These are phyloP conservation scores for Zaprionus lineosus DNA, from an alignment of 2,888 invertebrate genomes.

Conservation along the genomic window DNA sequence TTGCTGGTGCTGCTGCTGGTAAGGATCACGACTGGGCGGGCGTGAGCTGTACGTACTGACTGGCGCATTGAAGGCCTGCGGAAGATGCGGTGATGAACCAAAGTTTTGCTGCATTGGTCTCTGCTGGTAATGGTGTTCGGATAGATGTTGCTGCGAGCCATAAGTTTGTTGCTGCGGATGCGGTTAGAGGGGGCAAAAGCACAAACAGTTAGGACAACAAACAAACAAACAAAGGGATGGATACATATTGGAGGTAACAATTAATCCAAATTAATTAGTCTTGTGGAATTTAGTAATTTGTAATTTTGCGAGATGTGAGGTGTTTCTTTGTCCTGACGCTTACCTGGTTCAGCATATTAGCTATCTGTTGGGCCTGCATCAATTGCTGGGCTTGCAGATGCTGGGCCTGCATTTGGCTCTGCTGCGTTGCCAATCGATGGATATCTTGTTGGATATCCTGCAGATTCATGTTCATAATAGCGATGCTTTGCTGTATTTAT, in stretches of 20 bases:
- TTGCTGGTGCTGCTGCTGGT: conserved; percentile 75
- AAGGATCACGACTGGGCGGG: conserved; percentile 82
- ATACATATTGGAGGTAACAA: conserved; percentile 9
- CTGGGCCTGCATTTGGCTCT: conserved; percentile 88
- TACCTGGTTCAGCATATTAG: conserved; percentile 83
- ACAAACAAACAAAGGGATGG: conserved; percentile 6
- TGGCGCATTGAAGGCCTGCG: conserved; percentile 79
- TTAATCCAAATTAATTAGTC: not conserved
- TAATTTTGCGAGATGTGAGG: conserved; percentile 19
- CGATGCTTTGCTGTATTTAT: conserved; percentile 82
- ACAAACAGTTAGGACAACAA: conserved; percentile 23
- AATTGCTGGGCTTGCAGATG: conserved; percentile 86
- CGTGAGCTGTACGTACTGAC: conserved; percentile 80
- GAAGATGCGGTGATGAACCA: conserved; percentile 82
- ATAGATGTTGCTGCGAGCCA: conserved; percentile 84
- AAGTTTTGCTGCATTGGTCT: conserved; percentile 80
- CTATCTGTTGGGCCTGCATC: conserved; percentile 84
- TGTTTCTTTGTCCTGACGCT: conserved; percentile 25
- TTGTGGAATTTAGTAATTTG: conserved; percentile 10
- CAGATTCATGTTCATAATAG: conserved; percentile 93
- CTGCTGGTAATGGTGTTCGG: conserved; percentile 83
- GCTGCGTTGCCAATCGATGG: conserved; percentile 92
- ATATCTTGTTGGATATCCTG: conserved; percentile 97
- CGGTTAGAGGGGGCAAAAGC: conserved; percentile 39
- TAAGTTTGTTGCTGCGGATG: conserved; percentile 83